phyloP scores from a whole-genome alignment of 1,140 invertebrate species.

The Mylabris phalerata region DNA sequence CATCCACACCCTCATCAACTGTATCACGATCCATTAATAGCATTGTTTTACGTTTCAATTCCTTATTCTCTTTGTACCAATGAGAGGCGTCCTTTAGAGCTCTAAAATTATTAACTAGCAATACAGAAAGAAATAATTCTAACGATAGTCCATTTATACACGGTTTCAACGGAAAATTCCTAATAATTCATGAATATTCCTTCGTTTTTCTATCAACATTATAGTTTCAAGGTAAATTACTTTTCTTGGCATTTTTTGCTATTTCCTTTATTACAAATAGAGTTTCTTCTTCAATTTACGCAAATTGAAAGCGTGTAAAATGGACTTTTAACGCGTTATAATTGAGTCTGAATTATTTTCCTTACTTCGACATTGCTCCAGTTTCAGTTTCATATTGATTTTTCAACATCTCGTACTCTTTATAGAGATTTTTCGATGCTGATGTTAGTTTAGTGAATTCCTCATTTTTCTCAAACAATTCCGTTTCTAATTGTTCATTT shows the following conservation, averaged over 20 bases:
- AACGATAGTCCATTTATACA: background rate
- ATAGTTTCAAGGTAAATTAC: too few species aligned
- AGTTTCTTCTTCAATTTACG: too few species aligned
- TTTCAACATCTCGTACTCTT: constrained; percentile 65
- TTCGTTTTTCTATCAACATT: too few species aligned
- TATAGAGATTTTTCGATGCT: constrained; percentile 63
- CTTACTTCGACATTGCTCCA: constrained; percentile 58
- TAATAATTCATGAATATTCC: too few species aligned
- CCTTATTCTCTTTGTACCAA: constrained; percentile 69
- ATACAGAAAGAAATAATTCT: background rate
- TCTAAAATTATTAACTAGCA: constrained; percentile 34
- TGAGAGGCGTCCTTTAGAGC: constrained; percentile 52
- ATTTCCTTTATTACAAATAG: too few species aligned
- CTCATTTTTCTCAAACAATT: constrained; percentile 53
- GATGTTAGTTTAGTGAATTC: constrained; percentile 54
- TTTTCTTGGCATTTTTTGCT: too few species aligned
- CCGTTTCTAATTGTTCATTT: constrained; percentile 48
- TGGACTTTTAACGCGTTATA: background rate
- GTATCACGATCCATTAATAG: constrained; percentile 45
- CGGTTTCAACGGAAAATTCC: too few species aligned
- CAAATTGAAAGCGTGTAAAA: background rate
- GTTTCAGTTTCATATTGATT: constrained; percentile 65
- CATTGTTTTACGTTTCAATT: constrained; percentile 58
- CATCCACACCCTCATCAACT: constrained; percentile 41
- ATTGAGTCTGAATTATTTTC: background rate